Evolutionary conservation across 2,113 vertebrate genomes (phyloP).

Genomic region (Epinephelus fuscoguttatus): DNA sequence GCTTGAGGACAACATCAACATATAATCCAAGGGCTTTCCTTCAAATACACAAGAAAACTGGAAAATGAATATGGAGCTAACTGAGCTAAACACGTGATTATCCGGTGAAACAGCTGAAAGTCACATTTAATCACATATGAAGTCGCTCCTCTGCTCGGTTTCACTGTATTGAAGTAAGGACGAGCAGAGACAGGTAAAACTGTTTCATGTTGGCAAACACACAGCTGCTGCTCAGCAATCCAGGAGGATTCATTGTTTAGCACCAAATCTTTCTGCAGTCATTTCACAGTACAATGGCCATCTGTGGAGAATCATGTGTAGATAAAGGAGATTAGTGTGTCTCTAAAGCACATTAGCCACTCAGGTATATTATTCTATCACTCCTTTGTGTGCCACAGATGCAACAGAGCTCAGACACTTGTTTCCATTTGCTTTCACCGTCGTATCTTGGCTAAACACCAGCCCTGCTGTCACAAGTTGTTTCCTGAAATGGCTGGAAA

Average conservation of each 20-base stretch:
- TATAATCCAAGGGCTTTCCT: conserved; percentile 30
- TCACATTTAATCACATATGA: not conserved
- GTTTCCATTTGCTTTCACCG: conserved; percentile 34
- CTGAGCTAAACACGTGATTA: conserved; percentile 4
- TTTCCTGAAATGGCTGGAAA: conserved; percentile 29
- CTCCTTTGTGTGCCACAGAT: conserved; percentile 19
- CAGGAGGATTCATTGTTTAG: conserved; percentile 35
- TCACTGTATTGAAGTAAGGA: not conserved
- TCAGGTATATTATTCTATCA: conserved; percentile 25
- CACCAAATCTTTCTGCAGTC: conserved; percentile 26
- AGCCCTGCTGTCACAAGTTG: conserved; percentile 26
- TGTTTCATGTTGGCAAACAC: not conserved
- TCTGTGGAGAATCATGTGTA: conserved; percentile 41
- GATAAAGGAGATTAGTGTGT: conserved; percentile 23
- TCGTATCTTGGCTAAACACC: conserved; percentile 11
- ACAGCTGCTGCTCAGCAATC: conserved; percentile 22
- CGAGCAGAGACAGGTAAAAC: not conserved
- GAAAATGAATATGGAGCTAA: conserved; percentile 25
- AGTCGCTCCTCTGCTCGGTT: not conserved
- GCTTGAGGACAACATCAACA: conserved; percentile 36
- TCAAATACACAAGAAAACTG: conserved; percentile 23
- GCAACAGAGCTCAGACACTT: conserved; percentile 11
- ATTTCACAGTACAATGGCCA: conserved; percentile 8
- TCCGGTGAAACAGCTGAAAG: conserved; percentile 1
- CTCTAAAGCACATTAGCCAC: conserved; percentile 37